Conservation (phyloP, 2,113 vertebrate species). For the Tapirus terrestris region DNA sequence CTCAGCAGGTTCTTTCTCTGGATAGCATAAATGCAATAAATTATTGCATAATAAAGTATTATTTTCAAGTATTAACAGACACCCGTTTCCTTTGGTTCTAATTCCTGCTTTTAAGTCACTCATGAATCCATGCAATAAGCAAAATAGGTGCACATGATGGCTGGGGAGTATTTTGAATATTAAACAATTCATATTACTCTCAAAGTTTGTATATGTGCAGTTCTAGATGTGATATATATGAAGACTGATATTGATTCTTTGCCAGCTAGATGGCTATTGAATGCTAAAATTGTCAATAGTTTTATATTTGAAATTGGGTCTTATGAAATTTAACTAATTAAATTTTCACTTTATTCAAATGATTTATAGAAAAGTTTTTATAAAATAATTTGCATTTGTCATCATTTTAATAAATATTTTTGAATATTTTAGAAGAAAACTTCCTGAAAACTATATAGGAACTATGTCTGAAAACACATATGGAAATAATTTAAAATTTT, state of each 20-base stretch:
- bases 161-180: not conserved
- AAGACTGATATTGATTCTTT: not conserved
- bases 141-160: not conserved
- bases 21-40: not conserved
- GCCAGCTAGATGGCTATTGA: not conserved
- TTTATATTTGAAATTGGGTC: constrained; percentile 14
- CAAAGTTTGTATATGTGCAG: not conserved
- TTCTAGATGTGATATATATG: not conserved
- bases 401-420: not conserved
- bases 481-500: not conserved
- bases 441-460: not conserved
- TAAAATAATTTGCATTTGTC: not conserved
- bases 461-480: not conserved
- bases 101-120: not conserved
- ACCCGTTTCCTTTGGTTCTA: not conserved
- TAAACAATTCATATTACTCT: not conserved
- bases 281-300: not conserved
- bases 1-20: not conserved
- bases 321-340: not conserved
- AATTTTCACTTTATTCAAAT: constrained; percentile 22
- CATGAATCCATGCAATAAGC: not conserved
- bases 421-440: not conserved
- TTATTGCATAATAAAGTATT: not conserved
- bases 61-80: not conserved
- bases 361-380: not conserved